Conservation (phyloP, 2,797 vertebrate species). For the Vultur gryphus region DNA sequence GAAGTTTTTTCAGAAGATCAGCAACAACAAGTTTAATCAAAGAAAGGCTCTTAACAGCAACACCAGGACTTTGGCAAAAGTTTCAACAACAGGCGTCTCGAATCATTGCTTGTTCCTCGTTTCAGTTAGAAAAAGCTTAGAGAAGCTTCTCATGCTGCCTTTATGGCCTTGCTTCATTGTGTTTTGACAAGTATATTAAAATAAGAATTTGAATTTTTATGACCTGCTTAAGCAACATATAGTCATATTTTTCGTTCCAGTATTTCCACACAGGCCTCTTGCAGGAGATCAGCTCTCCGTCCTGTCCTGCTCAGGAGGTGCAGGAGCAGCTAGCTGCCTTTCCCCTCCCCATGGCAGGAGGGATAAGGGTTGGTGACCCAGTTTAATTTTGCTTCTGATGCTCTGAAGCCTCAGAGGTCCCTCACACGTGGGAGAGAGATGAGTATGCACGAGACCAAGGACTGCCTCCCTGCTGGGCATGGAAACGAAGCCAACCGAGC, state of each 20-base stretch:
- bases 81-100: not conserved
- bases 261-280: not conserved
- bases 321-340: not conserved
- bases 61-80: not conserved
- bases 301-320: not conserved
- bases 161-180: not conserved
- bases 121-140: not conserved
- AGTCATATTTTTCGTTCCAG: accelerated
- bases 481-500: not conserved
- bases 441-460: not conserved
- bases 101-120: not conserved
- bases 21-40: not conserved
- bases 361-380: not conserved
- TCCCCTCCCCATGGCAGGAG: too few species aligned
- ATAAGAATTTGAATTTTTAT: not conserved
- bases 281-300: not conserved
- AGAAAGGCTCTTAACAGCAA: not conserved
- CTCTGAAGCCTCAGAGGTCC: not conserved
- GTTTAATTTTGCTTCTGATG: not conserved
- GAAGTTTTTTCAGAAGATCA: not conserved
- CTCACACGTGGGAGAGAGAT: not conserved
- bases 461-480: not conserved
- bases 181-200: not conserved
- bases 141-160: not conserved
- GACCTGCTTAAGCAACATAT: accelerated